phyloP scores from a whole-genome alignment of 2,888 invertebrate genomes.

The Tridacna gigas region DNA sequence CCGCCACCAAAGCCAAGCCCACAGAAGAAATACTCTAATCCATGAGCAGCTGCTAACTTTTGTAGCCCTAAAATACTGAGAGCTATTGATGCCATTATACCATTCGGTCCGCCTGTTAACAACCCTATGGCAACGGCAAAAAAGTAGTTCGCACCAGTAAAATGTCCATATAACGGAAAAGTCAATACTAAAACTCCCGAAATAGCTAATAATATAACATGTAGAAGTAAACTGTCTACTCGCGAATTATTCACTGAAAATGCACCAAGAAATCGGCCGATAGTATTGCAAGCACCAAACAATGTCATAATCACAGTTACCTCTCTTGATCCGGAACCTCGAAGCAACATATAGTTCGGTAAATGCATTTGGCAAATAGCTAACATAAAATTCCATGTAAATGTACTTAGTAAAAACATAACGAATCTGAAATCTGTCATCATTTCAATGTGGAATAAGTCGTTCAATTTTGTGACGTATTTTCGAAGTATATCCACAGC shows the following conservation, averaged over 20 bases:
- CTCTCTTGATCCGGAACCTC: conserved; percentile 34
- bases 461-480: conserved; percentile 17
- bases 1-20: conserved; percentile 59
- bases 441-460: conserved; percentile 32
- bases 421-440: conserved; percentile 37
- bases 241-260: conserved; percentile 23
- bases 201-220: conserved; percentile 42
- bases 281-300: conserved; percentile 52
- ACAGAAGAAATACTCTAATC: conserved; percentile 55
- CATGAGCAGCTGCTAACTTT: conserved; percentile 58
- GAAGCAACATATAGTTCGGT: conserved; percentile 48
- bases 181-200: conserved; percentile 39
- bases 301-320: conserved; percentile 53
- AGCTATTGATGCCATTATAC: conserved; percentile 59
- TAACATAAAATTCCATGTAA: conserved; percentile 52
- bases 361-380: conserved; percentile 55
- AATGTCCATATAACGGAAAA: conserved; percentile 45
- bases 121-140: conserved; percentile 49
- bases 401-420: conserved; percentile 51
- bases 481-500: not conserved
- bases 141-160: conserved; percentile 35
- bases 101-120: conserved; percentile 62
- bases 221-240: conserved; percentile 39
- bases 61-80: conserved; percentile 54
- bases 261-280: conserved; percentile 48